A percentile compares a stretch with the other conserved stretches of the same genome.
Evolutionary conservation across 2,113 vertebrate genomes (phyloP).

Genomic region (Pogona vitticeps): DNA sequence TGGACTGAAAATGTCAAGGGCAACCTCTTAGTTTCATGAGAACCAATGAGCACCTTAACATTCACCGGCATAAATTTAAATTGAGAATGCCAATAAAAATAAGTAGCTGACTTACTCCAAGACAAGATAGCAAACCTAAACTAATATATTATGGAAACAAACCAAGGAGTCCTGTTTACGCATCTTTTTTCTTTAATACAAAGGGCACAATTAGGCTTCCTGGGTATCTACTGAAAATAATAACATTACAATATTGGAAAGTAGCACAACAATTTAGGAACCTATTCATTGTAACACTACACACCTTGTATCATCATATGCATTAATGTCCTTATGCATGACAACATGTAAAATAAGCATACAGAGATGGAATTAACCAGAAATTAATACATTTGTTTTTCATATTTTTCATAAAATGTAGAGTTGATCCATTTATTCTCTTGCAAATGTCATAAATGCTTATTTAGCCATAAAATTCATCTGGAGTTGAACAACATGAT

Average conservation of each 20-base stretch:
- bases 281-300: too few relatives aligned
- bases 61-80: neutral
- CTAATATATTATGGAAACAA: conserved; percentile 18
- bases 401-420: neutral
- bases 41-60: neutral
- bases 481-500: neutral
- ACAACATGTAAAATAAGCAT: neutral
- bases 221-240: neutral
- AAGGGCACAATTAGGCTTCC: neutral
- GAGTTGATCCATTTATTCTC: neutral
- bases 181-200: neutral
- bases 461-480: neutral
- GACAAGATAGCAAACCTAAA: conserved; percentile 11
- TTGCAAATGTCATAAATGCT: fast-evolving
- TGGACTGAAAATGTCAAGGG: too few relatives aligned
- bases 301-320: neutral
- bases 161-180: conserved; percentile 6
- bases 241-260: neutral
- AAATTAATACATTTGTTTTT: neutral
- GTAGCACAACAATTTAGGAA: neutral
- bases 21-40: neutral
- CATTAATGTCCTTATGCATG: neutral
- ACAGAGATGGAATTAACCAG: neutral
- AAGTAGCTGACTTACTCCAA: conserved; percentile 8
- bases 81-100: conserved; percentile 12